Percentiles rank a stretch among this genome's conserved stretches.
phyloP scores from a whole-genome alignment of 2,113 vertebrate species.

The Trichomycterus rosablanca region DNA sequence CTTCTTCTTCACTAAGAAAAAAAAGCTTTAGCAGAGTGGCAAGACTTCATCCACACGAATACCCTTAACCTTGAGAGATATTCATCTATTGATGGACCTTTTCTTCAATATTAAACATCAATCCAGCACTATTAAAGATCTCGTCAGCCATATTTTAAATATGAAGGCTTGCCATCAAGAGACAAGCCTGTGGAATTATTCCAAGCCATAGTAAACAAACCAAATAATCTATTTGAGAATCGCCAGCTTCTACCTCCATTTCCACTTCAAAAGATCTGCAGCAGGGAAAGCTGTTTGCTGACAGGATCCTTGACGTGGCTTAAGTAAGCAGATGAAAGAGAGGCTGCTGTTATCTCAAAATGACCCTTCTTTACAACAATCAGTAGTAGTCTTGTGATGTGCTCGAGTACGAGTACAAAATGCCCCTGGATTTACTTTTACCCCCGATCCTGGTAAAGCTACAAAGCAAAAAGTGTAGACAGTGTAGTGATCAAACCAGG shows the following conservation, averaged over 20 bases:
- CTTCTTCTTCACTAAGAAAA: slow-evolving; percentile 7
- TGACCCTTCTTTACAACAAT: slow-evolving; percentile 26
- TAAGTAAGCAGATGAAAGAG: slow-evolving; percentile 41
- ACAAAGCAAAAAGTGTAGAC: too few species aligned
- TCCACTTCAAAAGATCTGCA: slow-evolving; percentile 40
- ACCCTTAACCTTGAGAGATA: not conserved
- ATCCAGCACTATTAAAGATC: slow-evolving; percentile 5
- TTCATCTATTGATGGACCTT: not conserved
- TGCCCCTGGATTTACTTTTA: slow-evolving; percentile 16
- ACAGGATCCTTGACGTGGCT: slow-evolving; percentile 34
- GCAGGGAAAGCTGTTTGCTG: slow-evolving; percentile 32
- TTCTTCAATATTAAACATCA: slow-evolving; percentile 10
- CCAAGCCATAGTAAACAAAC: slow-evolving; percentile 8
- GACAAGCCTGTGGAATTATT: slow-evolving; percentile 13
- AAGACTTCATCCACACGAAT: not conserved
- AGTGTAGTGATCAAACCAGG: too few species aligned
- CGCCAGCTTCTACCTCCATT: slow-evolving; percentile 16
- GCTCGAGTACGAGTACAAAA: slow-evolving; percentile 16
- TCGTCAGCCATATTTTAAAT: slow-evolving; percentile 27
- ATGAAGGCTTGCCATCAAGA: not conserved
- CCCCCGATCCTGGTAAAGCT: too few species aligned
- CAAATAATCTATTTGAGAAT: slow-evolving; percentile 13
- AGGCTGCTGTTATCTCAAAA: slow-evolving; percentile 39
- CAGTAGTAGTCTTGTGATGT: slow-evolving; percentile 22
- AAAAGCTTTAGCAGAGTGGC: not conserved